Evolutionary conservation across 2,888 invertebrate species (phyloP).

Genomic region (Erpobdella octoculata): DNA sequence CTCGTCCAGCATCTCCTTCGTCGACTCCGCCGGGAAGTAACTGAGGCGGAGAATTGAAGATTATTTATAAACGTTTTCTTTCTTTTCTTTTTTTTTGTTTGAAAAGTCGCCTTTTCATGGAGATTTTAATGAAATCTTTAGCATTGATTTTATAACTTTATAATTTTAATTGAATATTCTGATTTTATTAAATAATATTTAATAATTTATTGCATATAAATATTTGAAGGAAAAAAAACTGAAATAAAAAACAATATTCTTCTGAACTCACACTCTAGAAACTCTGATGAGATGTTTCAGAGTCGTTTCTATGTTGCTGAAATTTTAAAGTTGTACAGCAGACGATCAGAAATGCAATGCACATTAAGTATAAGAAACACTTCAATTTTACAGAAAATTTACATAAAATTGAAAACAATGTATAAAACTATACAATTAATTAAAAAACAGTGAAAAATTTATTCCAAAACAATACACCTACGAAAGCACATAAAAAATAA

Average conservation of each 20-base stretch:
- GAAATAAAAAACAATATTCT: neutral
- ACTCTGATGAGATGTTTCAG: constrained; percentile 48
- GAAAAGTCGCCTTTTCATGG: neutral
- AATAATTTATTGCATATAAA: neutral
- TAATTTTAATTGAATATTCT: too few relatives aligned
- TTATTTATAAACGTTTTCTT: neutral
- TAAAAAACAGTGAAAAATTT: too few relatives aligned
- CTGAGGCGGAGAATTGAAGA: constrained; percentile 34
- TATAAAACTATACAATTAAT: too few relatives aligned
- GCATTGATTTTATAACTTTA: too few relatives aligned
- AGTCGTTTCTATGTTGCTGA: constrained; percentile 50
- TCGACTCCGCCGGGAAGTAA: constrained; percentile 58
- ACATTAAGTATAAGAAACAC: too few relatives aligned
- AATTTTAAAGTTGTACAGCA: too few relatives aligned
- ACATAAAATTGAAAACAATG: too few relatives aligned
- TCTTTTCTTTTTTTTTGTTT: neutral
- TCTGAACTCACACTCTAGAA: constrained; percentile 48
- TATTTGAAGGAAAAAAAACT: neutral
- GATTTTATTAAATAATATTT: too few relatives aligned
- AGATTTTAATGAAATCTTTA: neutral
- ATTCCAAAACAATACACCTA: too few relatives aligned
- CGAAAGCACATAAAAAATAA: too few relatives aligned
- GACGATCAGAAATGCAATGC: too few relatives aligned
- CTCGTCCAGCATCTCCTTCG: constrained; percentile 76
- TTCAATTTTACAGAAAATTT: too few relatives aligned